Conservation (phyloP, 1,140 invertebrate species). For the Amyelois transitella region DNA sequence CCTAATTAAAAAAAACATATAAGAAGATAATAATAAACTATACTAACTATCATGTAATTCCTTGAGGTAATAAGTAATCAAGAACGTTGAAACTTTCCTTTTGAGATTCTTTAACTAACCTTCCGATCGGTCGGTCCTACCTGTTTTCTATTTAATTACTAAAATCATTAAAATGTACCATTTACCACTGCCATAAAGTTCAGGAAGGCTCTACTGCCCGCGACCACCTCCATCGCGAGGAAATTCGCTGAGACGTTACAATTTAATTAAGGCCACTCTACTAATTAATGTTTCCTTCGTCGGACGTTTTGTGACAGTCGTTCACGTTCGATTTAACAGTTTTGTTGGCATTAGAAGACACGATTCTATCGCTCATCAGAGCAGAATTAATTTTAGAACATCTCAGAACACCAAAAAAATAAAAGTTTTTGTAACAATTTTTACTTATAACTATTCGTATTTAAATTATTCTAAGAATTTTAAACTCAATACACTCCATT, state of each 20-base stretch:
- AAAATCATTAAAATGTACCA: constrained; percentile 31
- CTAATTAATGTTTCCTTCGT: constrained; percentile 52
- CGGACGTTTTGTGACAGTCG: constrained; percentile 15
- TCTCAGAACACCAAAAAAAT: neutral
- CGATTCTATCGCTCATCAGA: neutral
- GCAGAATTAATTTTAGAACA: neutral
- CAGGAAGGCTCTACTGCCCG: constrained; percentile 31
- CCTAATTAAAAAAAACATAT: too few relatives aligned
- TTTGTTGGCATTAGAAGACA: constrained; percentile 13
- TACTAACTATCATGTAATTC: too few relatives aligned
- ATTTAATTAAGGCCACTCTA: constrained; percentile 61
- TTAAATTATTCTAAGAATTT: constrained; percentile 4
- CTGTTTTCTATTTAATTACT: constrained; percentile 9
- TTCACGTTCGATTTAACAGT: constrained; percentile 29
- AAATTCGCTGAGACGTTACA: constrained; percentile 69
- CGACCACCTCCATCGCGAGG: constrained; percentile 44
- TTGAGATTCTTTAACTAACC: neutral
- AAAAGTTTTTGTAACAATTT: neutral
- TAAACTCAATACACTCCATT: neutral
- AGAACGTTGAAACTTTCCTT: too few relatives aligned
- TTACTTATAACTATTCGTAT: neutral
- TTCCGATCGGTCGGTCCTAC: neutral
- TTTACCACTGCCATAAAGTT: constrained; percentile 36
- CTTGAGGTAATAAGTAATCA: too few relatives aligned
- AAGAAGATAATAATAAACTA: too few relatives aligned